Percentiles rank a stretch among this genome's conserved stretches.
Conservation (phyloP, 2,888 invertebrate genomes). For the Salticus scenicus region DNA sequence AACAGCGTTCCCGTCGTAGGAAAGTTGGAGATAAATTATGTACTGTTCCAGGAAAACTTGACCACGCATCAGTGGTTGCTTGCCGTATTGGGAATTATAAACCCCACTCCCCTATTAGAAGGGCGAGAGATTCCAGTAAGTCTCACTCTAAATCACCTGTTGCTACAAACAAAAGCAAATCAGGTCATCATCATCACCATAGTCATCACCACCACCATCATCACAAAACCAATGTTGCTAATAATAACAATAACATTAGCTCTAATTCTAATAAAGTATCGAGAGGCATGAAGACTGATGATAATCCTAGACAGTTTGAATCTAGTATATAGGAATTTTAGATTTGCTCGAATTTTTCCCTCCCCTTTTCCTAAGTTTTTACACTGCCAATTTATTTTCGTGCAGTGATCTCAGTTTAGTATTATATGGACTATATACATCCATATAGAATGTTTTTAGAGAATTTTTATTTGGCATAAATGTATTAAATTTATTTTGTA, state of each 20-base stretch:
- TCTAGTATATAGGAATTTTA: slow-evolving; percentile 47
- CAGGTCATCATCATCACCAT: slow-evolving; percentile 31
- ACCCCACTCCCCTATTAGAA: slow-evolving; percentile 43
- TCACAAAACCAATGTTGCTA: slow-evolving; percentile 31
- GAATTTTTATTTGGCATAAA: slow-evolving; percentile 22
- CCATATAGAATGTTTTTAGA: slow-evolving; percentile 38
- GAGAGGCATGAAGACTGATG: slow-evolving; percentile 53
- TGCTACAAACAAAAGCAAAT: slow-evolving; percentile 33
- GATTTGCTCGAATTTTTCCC: not conserved
- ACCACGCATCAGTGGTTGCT: slow-evolving; percentile 91
- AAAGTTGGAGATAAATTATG: slow-evolving; percentile 84
- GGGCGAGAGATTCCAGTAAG: slow-evolving; percentile 45
- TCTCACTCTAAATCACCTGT: slow-evolving; percentile 52
- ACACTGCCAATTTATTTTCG: slow-evolving; percentile 38
- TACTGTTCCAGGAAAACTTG: slow-evolving; percentile 89
- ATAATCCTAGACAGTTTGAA: slow-evolving; percentile 41
- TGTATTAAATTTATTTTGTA: not conserved
- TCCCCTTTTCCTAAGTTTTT: slow-evolving; percentile 10
- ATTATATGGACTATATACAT: slow-evolving; percentile 58
- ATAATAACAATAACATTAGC: slow-evolving; percentile 51
- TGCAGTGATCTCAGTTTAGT: slow-evolving; percentile 57
- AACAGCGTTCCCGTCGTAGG: slow-evolving; percentile 81
- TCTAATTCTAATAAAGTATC: slow-evolving; percentile 46
- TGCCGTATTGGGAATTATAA: slow-evolving; percentile 81
- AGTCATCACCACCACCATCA: slow-evolving; percentile 51